These are phyloP conservation scores for Rhinolophus ferrumequinum DNA, from an alignment of 2,113 vertebrate species.

Conservation along the genomic window DNA sequence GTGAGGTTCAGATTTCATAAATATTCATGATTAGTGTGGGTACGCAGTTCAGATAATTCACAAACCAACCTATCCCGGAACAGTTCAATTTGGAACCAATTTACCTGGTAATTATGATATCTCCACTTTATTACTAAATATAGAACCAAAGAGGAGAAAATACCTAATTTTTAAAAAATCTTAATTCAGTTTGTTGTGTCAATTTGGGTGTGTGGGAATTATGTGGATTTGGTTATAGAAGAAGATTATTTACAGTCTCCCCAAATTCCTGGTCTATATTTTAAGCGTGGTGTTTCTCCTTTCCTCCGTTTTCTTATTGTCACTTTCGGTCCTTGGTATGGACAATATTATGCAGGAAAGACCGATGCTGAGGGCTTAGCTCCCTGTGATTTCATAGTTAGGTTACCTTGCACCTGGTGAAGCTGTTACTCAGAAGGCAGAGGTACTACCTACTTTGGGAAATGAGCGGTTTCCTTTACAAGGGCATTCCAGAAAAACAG, in stretches of 20 bases:
- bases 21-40: slow-evolving; percentile 75
- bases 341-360: neutral
- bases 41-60: slow-evolving; percentile 66
- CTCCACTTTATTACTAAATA: slow-evolving; percentile 28
- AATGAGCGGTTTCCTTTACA: neutral
- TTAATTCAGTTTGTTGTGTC: neutral
- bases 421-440: neutral
- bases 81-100: slow-evolving; percentile 66
- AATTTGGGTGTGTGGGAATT: neutral
- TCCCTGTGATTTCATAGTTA: neutral
- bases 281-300: neutral
- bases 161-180: neutral
- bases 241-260: neutral
- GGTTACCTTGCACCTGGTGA: neutral
- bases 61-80: slow-evolving; percentile 45
- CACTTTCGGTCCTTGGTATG: neutral
- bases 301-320: neutral
- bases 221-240: neutral
- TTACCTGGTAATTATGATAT: slow-evolving; percentile 63
- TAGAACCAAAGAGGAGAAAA: slow-evolving; percentile 3
- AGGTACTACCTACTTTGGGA: neutral
- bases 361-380: neutral
- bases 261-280: neutral
- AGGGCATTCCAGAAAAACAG: neutral
- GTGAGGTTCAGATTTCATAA: slow-evolving; percentile 74